Percentiles rank a stretch among this genome's conserved stretches.
Evolutionary conservation across 2,797 vertebrate species (phyloP).

Genomic region (Pipistrellus pipistrellus): DNA sequence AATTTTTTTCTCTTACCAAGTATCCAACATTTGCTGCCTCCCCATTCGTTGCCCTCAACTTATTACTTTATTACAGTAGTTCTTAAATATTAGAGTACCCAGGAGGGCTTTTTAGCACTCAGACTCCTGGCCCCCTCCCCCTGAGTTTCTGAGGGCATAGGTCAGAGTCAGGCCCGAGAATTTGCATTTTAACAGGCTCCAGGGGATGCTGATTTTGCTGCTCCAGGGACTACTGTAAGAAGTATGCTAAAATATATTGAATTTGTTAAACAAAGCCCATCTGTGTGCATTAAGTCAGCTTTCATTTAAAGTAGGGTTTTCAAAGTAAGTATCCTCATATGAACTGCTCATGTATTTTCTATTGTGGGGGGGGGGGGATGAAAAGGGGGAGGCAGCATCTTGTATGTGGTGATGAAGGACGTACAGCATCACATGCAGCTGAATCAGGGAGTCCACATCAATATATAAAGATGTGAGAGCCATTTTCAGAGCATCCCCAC

Average conservation of each 20-base stretch:
- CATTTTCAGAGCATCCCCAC: background rate
- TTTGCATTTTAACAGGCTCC: background rate
- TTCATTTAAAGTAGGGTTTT: slow-evolving; percentile 9
- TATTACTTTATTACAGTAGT: background rate
- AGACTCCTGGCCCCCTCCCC: background rate
- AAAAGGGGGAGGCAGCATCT: background rate
- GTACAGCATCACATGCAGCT: background rate
- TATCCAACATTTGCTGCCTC: background rate
- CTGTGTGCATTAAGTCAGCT: background rate
- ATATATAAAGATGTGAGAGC: background rate
- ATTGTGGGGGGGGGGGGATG: background rate
- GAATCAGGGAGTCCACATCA: background rate
- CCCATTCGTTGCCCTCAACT: background rate
- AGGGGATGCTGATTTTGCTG: background rate
- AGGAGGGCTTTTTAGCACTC: background rate
- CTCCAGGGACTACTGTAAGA: background rate
- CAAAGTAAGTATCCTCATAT: background rate
- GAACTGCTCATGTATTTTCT: background rate
- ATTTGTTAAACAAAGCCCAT: background rate
- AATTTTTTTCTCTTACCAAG: background rate
- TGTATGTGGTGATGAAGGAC: background rate
- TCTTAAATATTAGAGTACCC: background rate
- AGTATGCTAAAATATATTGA: background rate
- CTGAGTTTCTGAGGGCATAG: background rate
- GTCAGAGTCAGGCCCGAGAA: background rate